phyloP scores from a whole-genome alignment of 2,113 vertebrate genomes.

The Cyrtonyx montezumae region DNA sequence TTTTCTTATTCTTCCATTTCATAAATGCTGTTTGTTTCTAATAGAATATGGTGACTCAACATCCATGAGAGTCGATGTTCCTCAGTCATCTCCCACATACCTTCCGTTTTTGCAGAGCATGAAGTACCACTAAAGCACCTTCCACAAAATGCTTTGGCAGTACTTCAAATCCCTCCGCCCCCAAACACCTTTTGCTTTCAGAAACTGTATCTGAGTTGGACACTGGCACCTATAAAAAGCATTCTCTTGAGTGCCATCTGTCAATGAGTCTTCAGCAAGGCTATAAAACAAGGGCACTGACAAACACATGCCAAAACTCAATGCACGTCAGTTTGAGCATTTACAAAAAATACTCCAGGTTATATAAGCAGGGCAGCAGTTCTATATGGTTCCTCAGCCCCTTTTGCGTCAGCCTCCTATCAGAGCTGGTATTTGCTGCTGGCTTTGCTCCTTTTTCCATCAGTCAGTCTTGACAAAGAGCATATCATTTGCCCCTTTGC shows the following conservation, averaged over 20 bases:
- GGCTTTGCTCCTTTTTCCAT: slow-evolving; percentile 31
- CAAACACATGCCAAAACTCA: slow-evolving; percentile 43
- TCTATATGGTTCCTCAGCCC: background rate
- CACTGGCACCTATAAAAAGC: slow-evolving; percentile 72
- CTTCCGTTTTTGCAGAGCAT: background rate
- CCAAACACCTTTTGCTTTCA: slow-evolving; percentile 65
- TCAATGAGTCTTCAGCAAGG: slow-evolving; percentile 65
- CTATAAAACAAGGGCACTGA: slow-evolving; percentile 52
- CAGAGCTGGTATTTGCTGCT: slow-evolving; percentile 45
- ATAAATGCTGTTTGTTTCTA: background rate
- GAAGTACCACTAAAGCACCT: slow-evolving; percentile 7
- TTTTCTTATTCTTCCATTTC: background rate
- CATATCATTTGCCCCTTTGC: slow-evolving; percentile 13
- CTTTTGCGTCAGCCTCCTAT: slow-evolving; percentile 36
- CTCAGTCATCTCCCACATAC: background rate
- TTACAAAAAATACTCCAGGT: background rate
- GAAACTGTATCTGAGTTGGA: slow-evolving; percentile 45
- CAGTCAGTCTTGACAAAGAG: slow-evolving; percentile 36
- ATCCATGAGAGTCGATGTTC: background rate
- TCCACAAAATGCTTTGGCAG: slow-evolving; percentile 61
- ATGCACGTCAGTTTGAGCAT: slow-evolving; percentile 4
- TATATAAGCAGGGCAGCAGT: background rate
- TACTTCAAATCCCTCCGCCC: slow-evolving; percentile 47
- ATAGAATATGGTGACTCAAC: background rate
- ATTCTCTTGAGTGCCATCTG: slow-evolving; percentile 46